phyloP scores from a whole-genome alignment of 2,113 vertebrate genomes.

The Pollimyrus isidori region DNA sequence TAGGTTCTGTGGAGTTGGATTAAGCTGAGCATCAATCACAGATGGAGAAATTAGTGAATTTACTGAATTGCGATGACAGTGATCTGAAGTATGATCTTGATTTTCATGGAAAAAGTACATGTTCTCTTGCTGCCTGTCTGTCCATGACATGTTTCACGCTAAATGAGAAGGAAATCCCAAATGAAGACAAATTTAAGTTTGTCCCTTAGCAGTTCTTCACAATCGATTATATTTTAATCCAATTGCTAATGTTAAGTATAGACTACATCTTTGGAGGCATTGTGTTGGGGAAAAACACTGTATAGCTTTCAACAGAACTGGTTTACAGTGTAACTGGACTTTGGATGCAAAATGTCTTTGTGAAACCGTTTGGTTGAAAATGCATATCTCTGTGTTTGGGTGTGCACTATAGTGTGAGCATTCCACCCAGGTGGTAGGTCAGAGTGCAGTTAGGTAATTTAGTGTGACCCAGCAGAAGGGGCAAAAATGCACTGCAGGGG shows the following conservation, averaged over 20 bases:
- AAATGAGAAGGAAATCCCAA: not conserved
- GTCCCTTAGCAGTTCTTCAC: not conserved
- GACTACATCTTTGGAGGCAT: not conserved
- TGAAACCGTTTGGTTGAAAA: not conserved
- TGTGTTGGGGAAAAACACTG: not conserved
- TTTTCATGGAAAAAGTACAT: not conserved
- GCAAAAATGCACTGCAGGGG: not conserved
- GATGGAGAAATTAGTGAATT: not conserved
- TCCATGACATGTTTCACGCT: not conserved
- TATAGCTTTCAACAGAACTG: not conserved
- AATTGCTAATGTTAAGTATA: not conserved
- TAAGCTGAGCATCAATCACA: not conserved
- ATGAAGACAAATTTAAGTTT: not conserved
- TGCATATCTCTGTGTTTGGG: not conserved
- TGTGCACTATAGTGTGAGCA: not conserved
- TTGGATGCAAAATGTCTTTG: not conserved
- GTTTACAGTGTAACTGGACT: not conserved
- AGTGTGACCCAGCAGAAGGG: not conserved
- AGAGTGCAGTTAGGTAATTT: not conserved
- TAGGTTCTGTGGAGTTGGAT: not conserved
- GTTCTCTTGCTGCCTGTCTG: not conserved
- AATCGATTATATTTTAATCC: not conserved
- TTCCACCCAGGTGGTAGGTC: not conserved
- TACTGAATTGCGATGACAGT: not conserved
- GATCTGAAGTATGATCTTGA: not conserved